Conservation (phyloP, 2,797 vertebrate genomes). For the Alauda arvensis region DNA sequence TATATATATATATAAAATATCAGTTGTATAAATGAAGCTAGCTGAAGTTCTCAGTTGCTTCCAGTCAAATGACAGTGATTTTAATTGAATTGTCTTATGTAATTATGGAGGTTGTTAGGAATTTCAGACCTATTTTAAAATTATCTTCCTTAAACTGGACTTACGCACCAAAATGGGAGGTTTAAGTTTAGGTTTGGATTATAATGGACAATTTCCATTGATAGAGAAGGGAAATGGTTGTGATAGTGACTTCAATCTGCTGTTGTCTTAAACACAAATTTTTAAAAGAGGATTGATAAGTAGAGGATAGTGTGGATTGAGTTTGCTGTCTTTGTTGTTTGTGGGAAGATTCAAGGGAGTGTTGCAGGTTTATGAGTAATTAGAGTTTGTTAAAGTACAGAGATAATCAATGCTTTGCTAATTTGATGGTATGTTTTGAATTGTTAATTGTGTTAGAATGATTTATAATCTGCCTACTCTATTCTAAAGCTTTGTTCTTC, state of each 20-base stretch:
- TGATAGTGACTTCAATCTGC: not conserved
- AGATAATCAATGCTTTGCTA: conserved; percentile 6
- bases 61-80: conserved; percentile 40
- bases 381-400: not conserved
- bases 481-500: conserved; percentile 34
- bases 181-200: not conserved
- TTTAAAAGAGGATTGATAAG: not conserved
- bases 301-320: not conserved
- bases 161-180: not conserved
- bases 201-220: not conserved
- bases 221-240: not conserved
- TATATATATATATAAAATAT: no score
- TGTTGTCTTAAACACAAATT: not conserved
- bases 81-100: conserved; percentile 38
- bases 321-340: not conserved
- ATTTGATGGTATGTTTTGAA: conserved; percentile 13
- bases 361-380: not conserved
- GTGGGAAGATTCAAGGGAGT: not conserved
- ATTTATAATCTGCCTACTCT: not conserved
- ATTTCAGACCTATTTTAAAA: not conserved
- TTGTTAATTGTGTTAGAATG: not conserved
- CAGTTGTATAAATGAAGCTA: conserved; percentile 29
- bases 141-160: not conserved
- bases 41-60: conserved; percentile 38
- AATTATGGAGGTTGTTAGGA: conserved; percentile 27